These are phyloP conservation scores for Rotaria socialis DNA, from an alignment of 2,888 invertebrate species.

Conservation along the genomic window DNA sequence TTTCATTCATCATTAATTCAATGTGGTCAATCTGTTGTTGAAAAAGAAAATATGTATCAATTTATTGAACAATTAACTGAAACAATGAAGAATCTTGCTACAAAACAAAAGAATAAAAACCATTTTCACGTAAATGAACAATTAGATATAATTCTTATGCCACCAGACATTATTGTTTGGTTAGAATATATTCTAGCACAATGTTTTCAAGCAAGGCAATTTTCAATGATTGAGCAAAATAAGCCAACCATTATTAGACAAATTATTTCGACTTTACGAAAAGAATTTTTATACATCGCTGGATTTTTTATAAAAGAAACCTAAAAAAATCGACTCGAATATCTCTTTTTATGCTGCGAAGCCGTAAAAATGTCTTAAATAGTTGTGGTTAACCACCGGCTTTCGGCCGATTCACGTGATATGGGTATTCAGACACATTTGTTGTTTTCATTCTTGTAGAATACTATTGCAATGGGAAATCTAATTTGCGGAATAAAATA, in stretches of 20 bases:
- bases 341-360: no score
- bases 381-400: no score
- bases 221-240: not conserved
- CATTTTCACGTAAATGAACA: no score
- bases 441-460: no score
- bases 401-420: no score
- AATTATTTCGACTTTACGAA: not conserved
- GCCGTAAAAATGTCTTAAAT: no score
- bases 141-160: not conserved
- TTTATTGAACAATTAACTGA: not conserved
- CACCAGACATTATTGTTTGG: not conserved
- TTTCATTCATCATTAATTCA: slow-evolving; percentile 13
- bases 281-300: not conserved
- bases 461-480: no score
- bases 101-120: not conserved
- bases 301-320: not conserved
- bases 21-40: slow-evolving; percentile 1
- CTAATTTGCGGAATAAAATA: no score
- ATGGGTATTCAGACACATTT: no score
- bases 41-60: not conserved
- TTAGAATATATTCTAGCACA: not conserved
- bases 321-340: not conserved
- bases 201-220: not conserved
- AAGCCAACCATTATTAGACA: not conserved
- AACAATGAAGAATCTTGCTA: not conserved